These are phyloP conservation scores for Phaonia tiefii DNA, from an alignment of 2,888 invertebrate species.

Conservation along the genomic window DNA sequence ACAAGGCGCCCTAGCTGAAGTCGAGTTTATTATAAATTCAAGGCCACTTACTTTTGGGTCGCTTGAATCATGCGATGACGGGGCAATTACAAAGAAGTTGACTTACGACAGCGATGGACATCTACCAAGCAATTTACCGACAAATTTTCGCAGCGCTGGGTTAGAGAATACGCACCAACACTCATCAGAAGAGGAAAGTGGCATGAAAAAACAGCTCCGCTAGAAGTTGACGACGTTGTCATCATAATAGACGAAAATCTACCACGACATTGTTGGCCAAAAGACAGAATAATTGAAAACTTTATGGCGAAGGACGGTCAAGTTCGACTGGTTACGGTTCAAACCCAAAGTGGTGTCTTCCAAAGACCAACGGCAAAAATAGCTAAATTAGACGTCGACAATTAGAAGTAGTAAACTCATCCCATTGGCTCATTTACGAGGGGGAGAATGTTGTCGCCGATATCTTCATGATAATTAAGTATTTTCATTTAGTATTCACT, in stretches of 20 bases:
- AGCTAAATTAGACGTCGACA: slow-evolving; percentile 44
- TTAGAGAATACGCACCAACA: slow-evolving; percentile 56
- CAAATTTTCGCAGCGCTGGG: slow-evolving; percentile 63
- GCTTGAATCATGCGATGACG: slow-evolving; percentile 50
- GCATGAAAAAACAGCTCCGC: slow-evolving; percentile 47
- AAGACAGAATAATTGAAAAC: slow-evolving; percentile 44
- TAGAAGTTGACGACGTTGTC: slow-evolving; percentile 54
- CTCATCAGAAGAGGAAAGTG: slow-evolving; percentile 57
- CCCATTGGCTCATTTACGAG: too few relatives aligned
- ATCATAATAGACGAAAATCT: slow-evolving; percentile 56
- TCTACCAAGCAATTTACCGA: slow-evolving; percentile 57
- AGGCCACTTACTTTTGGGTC: slow-evolving; percentile 47
- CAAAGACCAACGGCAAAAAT: slow-evolving; percentile 27
- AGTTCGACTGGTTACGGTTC: slow-evolving; percentile 22
- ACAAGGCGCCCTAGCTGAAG: slow-evolving; percentile 49
- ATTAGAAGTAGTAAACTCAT: slow-evolving; percentile 22
- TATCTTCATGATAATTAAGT: neutral
- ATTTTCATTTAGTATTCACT: too few relatives aligned
- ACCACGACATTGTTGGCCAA: slow-evolving; percentile 58
- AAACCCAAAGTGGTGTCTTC: slow-evolving; percentile 9
- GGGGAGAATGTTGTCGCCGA: slow-evolving; percentile 46
- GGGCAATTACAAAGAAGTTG: too few relatives aligned
- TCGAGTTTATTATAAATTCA: slow-evolving; percentile 60
- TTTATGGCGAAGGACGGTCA: too few relatives aligned
- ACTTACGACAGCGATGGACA: slow-evolving; percentile 60